Evolutionary conservation across 2,113 vertebrate species (phyloP), one percentile per base, ranked within the genome.

Genomic region (Urocitellus parryii): DNA sequence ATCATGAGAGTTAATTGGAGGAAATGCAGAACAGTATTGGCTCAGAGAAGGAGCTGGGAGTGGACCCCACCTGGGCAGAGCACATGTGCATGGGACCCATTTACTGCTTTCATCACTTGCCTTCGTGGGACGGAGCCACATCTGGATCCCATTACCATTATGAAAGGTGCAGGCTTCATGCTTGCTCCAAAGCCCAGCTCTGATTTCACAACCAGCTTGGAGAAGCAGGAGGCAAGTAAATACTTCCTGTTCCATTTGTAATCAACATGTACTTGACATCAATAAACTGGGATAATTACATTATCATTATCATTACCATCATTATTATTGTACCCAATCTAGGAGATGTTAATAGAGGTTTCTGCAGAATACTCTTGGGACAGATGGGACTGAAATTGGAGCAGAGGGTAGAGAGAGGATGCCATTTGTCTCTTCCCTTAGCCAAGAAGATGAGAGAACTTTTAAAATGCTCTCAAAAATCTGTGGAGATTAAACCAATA

Each of bases 101-200:
- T 98, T 99, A 99, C 98, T 99, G 99, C 99, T 99, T 99, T 99
- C 99, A 99, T 99, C 99, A 99, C 99, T 99, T 99, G 99, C 99
- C 99, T 99, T 98, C 97, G 88, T 98, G 98, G 98, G 99, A 98
- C 96, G 95, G 85, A 96, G 97, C 78, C 98, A 99, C 99, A 99
- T 99, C 99, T 99, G 99, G 99, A 98, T 98, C 98, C 97, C 98
- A 99, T 99, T 99, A 99, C 97, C 97, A 98, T 99, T 98, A 99
- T 98, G 99, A 99, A 99, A 99, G 99, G 99, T 99, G 98, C 98
- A 98, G 99, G 99, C 99, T 98, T 97, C 98, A 85, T 98, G 98
- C 98, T 98, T 96, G 91, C 91, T 96, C 96, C 94, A 93, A 97
- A 97, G 91, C 96, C 39, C 32, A 2, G 94, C 97, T 97, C 97